A percentile compares a stretch with the other conserved stretches of the same genome.
These are phyloP conservation scores for Diplolepis rosae DNA, from an alignment of 2,888 invertebrate genomes.

Conservation along the genomic window DNA sequence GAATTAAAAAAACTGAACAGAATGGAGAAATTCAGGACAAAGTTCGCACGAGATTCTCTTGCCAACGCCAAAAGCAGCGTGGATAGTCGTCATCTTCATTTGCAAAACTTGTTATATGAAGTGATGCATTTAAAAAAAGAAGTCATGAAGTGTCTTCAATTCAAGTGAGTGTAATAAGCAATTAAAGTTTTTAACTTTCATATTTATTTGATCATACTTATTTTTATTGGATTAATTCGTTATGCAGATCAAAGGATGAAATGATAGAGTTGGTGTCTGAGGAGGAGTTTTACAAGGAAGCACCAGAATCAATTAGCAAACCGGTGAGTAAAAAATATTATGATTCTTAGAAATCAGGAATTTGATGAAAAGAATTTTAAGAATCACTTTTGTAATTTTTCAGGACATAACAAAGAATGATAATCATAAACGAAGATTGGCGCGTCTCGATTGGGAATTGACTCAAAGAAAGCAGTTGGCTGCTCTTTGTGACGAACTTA, in stretches of 20 bases:
- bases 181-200: slow-evolving; percentile 35
- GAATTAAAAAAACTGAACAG: slow-evolving; percentile 92
- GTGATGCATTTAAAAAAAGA: slow-evolving; percentile 94
- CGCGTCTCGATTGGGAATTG: slow-evolving; percentile 93
- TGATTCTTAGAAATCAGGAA: background rate
- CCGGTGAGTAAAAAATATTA: slow-evolving; percentile 75
- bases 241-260: slow-evolving; percentile 89
- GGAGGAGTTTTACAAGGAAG: slow-evolving; percentile 88
- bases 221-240: slow-evolving; percentile 36
- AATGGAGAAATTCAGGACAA: slow-evolving; percentile 90
- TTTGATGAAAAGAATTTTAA: background rate
- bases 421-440: slow-evolving; percentile 87
- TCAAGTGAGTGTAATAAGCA: slow-evolving; percentile 79
- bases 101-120: slow-evolving; percentile 96
- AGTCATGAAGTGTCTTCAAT: slow-evolving; percentile 95
- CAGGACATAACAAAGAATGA: slow-evolving; percentile 82
- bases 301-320: slow-evolving; percentile 82
- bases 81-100: slow-evolving; percentile 90
- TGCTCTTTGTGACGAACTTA: slow-evolving; percentile 83
- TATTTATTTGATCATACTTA: background rate
- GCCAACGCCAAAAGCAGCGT: slow-evolving; percentile 90
- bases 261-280: slow-evolving; percentile 90
- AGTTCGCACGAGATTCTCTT: slow-evolving; percentile 86
- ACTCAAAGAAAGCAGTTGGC: slow-evolving; percentile 90
- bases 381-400: slow-evolving; percentile 44